These are phyloP conservation scores for Acleris emargana DNA, from an alignment of 2,888 invertebrate genomes.

Conservation along the genomic window DNA sequence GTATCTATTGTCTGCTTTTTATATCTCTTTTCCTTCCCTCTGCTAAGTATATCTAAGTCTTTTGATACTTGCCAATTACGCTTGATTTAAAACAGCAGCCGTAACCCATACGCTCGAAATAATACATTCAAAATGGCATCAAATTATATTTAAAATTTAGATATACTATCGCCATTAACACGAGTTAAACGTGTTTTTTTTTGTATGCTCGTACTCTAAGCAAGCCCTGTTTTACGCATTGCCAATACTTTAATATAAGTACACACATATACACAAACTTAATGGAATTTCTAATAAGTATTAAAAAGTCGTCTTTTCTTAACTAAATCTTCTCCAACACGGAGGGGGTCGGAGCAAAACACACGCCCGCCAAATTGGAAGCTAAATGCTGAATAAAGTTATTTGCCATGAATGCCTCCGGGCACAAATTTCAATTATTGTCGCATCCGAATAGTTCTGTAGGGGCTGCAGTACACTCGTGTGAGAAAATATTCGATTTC, in stretches of 20 bases:
- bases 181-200: too few relatives aligned
- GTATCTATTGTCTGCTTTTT: too few relatives aligned
- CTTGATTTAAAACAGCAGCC: too few relatives aligned
- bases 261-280: too few relatives aligned
- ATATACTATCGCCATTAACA: too few relatives aligned
- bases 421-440: conserved; percentile 84
- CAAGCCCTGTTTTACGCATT: background rate
- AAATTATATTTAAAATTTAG: too few relatives aligned
- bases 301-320: conserved; percentile 7
- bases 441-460: conserved; percentile 81
- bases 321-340: conserved; percentile 15
- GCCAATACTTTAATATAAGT: background rate
- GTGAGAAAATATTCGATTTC: background rate
- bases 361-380: conserved; percentile 71
- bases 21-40: too few relatives aligned
- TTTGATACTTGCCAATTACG: too few relatives aligned
- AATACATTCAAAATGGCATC: too few relatives aligned
- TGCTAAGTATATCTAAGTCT: too few relatives aligned
- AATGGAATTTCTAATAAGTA: background rate
- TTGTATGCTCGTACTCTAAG: background rate
- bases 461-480: conserved; percentile 62
- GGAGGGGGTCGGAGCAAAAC: conserved; percentile 50
- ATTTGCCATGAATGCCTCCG: conserved; percentile 83
- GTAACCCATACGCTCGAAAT: too few relatives aligned
- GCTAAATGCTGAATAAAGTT: conserved; percentile 82